Evolutionary conservation across 2,888 invertebrate species (phyloP).

Genomic region (Ormyrus thymus): DNA sequence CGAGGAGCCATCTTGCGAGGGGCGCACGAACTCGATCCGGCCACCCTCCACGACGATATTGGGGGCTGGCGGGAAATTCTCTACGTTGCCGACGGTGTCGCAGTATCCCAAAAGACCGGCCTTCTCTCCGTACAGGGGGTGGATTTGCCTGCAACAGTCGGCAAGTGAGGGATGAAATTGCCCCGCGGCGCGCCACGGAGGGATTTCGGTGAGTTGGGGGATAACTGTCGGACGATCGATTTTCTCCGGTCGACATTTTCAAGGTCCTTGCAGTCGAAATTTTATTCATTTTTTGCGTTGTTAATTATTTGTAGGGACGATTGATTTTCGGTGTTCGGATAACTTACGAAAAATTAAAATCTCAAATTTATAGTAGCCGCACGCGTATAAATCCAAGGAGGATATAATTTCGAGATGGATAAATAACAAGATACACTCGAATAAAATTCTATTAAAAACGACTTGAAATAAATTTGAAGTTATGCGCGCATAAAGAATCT

Average conservation of each 20-base stretch:
- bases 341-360: no score
- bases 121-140: conserved; percentile 74
- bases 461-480: neutral
- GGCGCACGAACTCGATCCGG: conserved; percentile 76
- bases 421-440: neutral
- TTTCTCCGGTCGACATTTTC: no score
- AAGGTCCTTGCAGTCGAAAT: no score
- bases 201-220: no score
- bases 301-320: no score
- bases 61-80: conserved; percentile 73
- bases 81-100: conserved; percentile 71
- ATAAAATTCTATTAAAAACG: neutral
- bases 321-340: no score
- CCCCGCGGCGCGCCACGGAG: neutral
- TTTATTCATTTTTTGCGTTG: no score
- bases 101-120: conserved; percentile 73
- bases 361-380: no score
- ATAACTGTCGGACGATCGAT: no score
- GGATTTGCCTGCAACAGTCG: conserved; percentile 73
- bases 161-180: conserved; percentile 54
- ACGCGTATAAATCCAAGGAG: no score
- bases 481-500: neutral
- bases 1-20: conserved; percentile 72
- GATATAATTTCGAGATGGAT: no score
- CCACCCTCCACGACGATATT: conserved; percentile 77